Evolutionary conservation across 2,113 vertebrate species (phyloP).

Genomic region (Cephalophus harveyi): DNA sequence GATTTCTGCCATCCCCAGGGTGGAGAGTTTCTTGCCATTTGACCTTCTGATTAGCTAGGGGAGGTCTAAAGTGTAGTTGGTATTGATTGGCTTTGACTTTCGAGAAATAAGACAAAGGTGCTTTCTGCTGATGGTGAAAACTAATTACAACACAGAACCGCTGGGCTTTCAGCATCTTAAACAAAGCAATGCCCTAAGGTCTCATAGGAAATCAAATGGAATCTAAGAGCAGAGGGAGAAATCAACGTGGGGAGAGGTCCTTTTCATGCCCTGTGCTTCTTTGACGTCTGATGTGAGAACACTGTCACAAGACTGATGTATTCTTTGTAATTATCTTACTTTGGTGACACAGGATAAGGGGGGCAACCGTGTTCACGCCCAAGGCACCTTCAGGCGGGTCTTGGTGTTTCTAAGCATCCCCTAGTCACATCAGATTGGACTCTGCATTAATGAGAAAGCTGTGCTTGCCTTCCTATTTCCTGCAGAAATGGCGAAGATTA

Average conservation of each 20-base stretch:
- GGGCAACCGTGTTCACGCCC: not conserved
- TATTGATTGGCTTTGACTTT: conserved; percentile 59
- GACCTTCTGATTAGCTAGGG: conserved; percentile 67
- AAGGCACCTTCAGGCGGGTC: not conserved
- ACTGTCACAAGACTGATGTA: not conserved
- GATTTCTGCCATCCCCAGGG: conserved; percentile 33
- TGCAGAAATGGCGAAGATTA: not conserved
- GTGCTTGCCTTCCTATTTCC: not conserved
- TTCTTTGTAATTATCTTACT: not conserved
- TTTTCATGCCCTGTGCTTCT: not conserved
- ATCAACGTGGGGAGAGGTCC: not conserved
- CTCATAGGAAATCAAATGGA: conserved; percentile 45
- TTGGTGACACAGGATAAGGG: not conserved
- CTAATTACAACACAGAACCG: conserved; percentile 58
- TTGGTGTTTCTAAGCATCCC: not conserved
- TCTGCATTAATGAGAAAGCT: not conserved
- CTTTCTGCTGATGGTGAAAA: conserved; percentile 49
- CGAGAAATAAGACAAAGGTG: conserved; percentile 59
- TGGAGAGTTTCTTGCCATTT: conserved; percentile 38
- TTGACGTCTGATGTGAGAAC: not conserved
- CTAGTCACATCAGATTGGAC: not conserved
- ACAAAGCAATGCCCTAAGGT: conserved; percentile 6
- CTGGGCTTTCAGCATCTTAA: conserved; percentile 42
- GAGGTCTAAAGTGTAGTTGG: conserved; percentile 19
- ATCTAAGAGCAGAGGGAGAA: not conserved